phyloP scores from a whole-genome alignment of 2,888 invertebrate species.

The Polia nebulosa region DNA sequence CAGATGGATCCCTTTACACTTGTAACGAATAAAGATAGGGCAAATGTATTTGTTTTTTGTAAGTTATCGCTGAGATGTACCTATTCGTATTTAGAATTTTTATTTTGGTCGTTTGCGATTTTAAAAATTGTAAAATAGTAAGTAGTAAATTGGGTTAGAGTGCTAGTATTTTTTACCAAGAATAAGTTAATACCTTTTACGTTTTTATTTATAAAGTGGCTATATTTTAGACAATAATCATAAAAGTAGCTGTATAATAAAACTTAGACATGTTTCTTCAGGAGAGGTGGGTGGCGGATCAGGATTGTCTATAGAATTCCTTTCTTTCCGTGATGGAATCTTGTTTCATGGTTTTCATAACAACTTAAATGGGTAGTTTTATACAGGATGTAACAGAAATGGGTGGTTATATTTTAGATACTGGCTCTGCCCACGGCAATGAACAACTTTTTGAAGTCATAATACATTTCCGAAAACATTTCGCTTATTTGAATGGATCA shows the following conservation, averaged over 20 bases:
- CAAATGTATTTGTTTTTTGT: slow-evolving; percentile 38
- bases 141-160: neutral
- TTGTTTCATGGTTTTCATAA: neutral
- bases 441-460: too few relatives aligned
- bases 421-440: too few relatives aligned
- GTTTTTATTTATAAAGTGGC: neutral
- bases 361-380: neutral
- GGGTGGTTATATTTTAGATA: too few relatives aligned
- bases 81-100: slow-evolving; percentile 7
- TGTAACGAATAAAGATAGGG: slow-evolving; percentile 48
- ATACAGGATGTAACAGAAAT: too few relatives aligned
- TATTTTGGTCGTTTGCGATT: neutral
- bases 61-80: slow-evolving; percentile 1
- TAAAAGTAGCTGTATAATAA: neutral
- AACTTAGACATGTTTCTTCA: neutral
- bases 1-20: slow-evolving; percentile 48
- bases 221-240: neutral
- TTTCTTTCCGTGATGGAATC: neutral
- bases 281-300: neutral
- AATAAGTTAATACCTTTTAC: neutral
- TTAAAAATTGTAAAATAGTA: neutral
- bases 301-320: neutral
- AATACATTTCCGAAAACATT: too few relatives aligned
- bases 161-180: neutral
- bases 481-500: too few relatives aligned